Percentiles rank a stretch among this genome's conserved stretches.
These are phyloP conservation scores for Selenia dentaria DNA, from an alignment of 2,888 invertebrate species.

Conservation along the genomic window DNA sequence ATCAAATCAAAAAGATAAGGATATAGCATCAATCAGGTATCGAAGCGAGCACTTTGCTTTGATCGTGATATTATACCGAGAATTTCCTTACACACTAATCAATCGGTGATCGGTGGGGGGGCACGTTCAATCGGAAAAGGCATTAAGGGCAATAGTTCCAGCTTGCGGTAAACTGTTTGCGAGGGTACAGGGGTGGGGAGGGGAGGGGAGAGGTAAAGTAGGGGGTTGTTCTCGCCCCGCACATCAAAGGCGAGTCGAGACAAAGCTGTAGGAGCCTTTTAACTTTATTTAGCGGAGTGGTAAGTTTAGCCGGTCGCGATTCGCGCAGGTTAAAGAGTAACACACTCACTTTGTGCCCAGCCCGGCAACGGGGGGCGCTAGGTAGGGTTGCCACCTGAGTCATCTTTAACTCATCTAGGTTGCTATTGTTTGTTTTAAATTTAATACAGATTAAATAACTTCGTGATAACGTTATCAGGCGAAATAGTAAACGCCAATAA, in stretches of 20 bases:
- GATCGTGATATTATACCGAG: conserved; percentile 68
- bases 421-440: no score
- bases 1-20: conserved; percentile 32
- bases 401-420: not conserved
- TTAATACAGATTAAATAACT: no score
- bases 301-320: conserved; percentile 84
- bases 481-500: no score
- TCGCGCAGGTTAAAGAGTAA: conserved; percentile 85
- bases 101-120: conserved; percentile 65
- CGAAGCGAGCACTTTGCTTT: conserved; percentile 67
- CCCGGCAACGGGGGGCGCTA: conserved; percentile 39
- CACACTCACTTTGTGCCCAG: conserved; percentile 80
- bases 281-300: conserved; percentile 85
- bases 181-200: conserved; percentile 45
- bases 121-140: conserved; percentile 73
- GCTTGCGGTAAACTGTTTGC: conserved; percentile 81
- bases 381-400: conserved; percentile 56
- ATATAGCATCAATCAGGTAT: conserved; percentile 33
- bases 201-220: conserved; percentile 38
- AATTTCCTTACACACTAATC: conserved; percentile 77
- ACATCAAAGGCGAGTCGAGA: conserved; percentile 83
- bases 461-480: no score
- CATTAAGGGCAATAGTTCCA: conserved; percentile 81
- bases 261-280: conserved; percentile 83
- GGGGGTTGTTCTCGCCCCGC: conserved; percentile 57